Percentiles rank a stretch among this genome's conserved stretches.
phyloP scores from a whole-genome alignment of 2,888 invertebrate species.

The Axea sp. region DNA sequence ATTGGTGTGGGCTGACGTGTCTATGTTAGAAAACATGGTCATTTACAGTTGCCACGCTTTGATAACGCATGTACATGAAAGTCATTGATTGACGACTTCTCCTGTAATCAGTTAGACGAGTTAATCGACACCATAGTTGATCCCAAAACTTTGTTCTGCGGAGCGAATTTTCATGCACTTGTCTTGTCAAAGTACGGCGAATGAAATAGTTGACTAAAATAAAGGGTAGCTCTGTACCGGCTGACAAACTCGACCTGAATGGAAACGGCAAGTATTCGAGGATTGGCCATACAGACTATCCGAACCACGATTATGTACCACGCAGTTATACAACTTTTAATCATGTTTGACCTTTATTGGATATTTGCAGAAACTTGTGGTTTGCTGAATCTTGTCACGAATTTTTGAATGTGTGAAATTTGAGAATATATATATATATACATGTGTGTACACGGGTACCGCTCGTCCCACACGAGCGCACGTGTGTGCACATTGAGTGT shows the following conservation, averaged over 20 bases:
- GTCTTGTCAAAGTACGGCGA: slow-evolving; percentile 71
- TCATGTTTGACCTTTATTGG: slow-evolving; percentile 77
- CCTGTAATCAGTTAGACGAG: background rate
- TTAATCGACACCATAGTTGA: slow-evolving; percentile 8
- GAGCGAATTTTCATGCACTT: slow-evolving; percentile 36
- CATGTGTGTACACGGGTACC: slow-evolving; percentile 14
- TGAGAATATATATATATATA: slow-evolving; percentile 70
- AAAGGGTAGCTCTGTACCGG: slow-evolving; percentile 70
- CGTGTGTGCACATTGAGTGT: slow-evolving; percentile 41
- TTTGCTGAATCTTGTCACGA: slow-evolving; percentile 79
- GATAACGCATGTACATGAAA: slow-evolving; percentile 65
- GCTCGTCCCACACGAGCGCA: slow-evolving; percentile 11
- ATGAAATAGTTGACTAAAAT: slow-evolving; percentile 72
- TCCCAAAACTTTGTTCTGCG: background rate
- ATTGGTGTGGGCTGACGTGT: slow-evolving; percentile 79
- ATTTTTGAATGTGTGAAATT: slow-evolving; percentile 78
- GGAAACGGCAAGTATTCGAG: slow-evolving; percentile 7
- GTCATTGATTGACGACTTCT: slow-evolving; percentile 16
- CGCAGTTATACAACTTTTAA: slow-evolving; percentile 75
- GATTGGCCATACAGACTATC: slow-evolving; percentile 62
- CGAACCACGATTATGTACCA: slow-evolving; percentile 71
- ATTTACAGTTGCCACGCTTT: slow-evolving; percentile 74
- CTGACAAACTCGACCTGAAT: slow-evolving; percentile 49
- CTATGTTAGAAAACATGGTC: slow-evolving; percentile 79
- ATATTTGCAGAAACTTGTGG: slow-evolving; percentile 79